These are phyloP conservation scores for Zygaena filipendulae DNA, from an alignment of 2,888 invertebrate species.

Conservation along the genomic window DNA sequence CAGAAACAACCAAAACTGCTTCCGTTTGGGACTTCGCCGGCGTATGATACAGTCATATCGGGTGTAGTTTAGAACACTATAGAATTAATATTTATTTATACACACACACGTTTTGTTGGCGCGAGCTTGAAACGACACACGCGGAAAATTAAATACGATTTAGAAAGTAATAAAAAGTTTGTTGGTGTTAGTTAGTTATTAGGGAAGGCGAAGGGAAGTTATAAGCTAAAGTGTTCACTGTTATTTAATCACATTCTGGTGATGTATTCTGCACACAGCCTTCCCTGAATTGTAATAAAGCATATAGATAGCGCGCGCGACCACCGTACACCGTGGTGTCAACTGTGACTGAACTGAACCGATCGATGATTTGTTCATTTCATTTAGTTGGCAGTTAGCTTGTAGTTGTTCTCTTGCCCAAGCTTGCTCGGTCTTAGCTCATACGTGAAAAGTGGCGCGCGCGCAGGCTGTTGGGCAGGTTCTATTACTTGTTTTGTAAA, in stretches of 20 bases:
- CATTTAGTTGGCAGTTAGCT: constrained; percentile 26
- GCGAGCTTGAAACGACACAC: constrained; percentile 55
- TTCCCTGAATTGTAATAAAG: constrained; percentile 34
- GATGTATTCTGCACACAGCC: constrained; percentile 43
- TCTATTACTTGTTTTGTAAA: constrained; percentile 15
- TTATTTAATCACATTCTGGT: constrained; percentile 60
- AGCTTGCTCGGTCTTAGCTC: constrained; percentile 31
- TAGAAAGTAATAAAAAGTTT: constrained; percentile 61
- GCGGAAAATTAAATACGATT: constrained; percentile 61
- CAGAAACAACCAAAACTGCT: constrained; percentile 94
- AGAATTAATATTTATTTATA: constrained; percentile 56
- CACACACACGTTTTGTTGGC: constrained; percentile 58
- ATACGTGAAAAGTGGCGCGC: constrained; percentile 27
- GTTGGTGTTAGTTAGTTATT: constrained; percentile 37
- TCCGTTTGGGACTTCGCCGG: constrained; percentile 90
- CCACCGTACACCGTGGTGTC: constrained; percentile 40
- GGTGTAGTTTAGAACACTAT: constrained; percentile 40
- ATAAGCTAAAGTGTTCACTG: constrained; percentile 38
- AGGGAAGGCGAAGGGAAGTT: constrained; percentile 47
- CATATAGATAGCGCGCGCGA: constrained; percentile 34
- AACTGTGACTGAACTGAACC: constrained; percentile 40
- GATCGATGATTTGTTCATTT: no score
- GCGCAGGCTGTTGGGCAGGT: constrained; percentile 20
- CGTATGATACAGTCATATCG: constrained; percentile 89
- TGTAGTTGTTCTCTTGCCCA: constrained; percentile 33